Evolutionary conservation across 2,797 vertebrate genomes (phyloP).

Genomic region (Lepus townsendii): DNA sequence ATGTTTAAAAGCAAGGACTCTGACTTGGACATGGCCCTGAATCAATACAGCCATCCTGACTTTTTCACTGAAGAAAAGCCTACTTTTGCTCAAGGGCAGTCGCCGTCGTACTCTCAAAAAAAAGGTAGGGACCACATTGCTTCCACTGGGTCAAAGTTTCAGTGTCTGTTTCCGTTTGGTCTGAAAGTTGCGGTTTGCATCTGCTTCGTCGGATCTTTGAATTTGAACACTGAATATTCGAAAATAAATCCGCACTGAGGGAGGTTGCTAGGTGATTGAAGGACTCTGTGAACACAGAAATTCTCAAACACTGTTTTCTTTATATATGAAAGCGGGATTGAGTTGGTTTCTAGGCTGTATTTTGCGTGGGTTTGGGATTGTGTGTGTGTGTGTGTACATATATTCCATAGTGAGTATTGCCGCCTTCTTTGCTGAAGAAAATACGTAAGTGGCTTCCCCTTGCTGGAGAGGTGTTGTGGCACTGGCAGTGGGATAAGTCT

Average conservation of each 20-base stretch:
- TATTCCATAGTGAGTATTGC: conserved; percentile 34
- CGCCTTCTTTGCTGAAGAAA: conserved; percentile 47
- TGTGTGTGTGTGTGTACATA: background rate
- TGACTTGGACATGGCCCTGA: conserved; percentile 94
- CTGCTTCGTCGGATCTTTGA: conserved; percentile 82
- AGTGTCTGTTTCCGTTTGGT: conserved; percentile 79
- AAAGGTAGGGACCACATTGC: conserved; percentile 94
- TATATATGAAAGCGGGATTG: conserved; percentile 64
- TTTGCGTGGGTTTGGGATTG: background rate
- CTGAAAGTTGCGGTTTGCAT: conserved; percentile 85
- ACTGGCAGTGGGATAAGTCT: conserved; percentile 57
- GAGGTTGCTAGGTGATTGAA: conserved; percentile 89
- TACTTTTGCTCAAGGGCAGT: conserved; percentile 95
- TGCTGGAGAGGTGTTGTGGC: conserved; percentile 56
- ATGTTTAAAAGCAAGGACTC: conserved; percentile 95
- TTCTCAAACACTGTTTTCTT: conserved; percentile 85
- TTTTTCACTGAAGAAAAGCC: conserved; percentile 94
- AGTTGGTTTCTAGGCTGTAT: conserved; percentile 57
- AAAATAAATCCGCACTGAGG: conserved; percentile 87
- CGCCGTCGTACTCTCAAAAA: conserved; percentile 93
- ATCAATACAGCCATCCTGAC: conserved; percentile 94
- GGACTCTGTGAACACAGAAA: conserved; percentile 75
- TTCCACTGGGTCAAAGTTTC: conserved; percentile 75
- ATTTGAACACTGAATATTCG: conserved; percentile 84
- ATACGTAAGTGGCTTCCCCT: conserved; percentile 79